Conservation (phyloP, 2,888 invertebrate genomes). For the Morpho deidamia region DNA sequence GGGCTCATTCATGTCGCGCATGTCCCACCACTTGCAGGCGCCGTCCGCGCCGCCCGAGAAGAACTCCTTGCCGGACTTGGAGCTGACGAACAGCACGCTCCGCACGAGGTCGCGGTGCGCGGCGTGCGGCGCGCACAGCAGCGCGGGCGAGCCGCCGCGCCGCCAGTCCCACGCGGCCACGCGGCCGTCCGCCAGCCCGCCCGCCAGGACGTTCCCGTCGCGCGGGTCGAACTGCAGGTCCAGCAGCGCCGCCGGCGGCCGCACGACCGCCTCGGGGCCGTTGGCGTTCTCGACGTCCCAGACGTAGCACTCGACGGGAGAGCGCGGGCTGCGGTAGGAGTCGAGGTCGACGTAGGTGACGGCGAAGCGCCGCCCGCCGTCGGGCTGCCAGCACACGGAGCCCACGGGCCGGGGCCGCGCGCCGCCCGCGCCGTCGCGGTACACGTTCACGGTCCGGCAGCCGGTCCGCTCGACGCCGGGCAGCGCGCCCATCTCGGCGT, state of each 20-base stretch:
- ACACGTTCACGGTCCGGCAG: conserved; percentile 89
- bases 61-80: conserved; percentile 95
- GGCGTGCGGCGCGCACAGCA: conserved; percentile 84
- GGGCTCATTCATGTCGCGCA: conserved; percentile 80
- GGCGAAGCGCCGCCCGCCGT: conserved; percentile 87
- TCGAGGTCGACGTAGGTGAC: conserved; percentile 89
- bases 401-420: conserved; percentile 80
- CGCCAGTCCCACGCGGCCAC: conserved; percentile 87
- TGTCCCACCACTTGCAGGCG: conserved; percentile 89
- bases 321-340: conserved; percentile 79
- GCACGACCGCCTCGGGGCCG: conserved; percentile 82
- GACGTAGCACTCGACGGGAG: conserved; percentile 74
- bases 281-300: conserved; percentile 96
- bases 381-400: conserved; percentile 92
- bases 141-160: conserved; percentile 84
- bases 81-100: conserved; percentile 91
- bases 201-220: conserved; percentile 23
- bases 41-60: conserved; percentile 96
- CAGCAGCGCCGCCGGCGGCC: conserved; percentile 83
- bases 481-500: conserved; percentile 82
- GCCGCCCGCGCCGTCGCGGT: conserved; percentile 81
- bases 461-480: conserved; percentile 81
- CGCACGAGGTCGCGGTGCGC: conserved; percentile 93
- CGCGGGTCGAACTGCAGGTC: conserved; percentile 87
- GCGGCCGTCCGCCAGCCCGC: conserved; percentile 27